Percentiles rank a stretch among this genome's conserved stretches.
Conservation (phyloP, 2,797 vertebrate species). For the Coendou prehensilis region DNA sequence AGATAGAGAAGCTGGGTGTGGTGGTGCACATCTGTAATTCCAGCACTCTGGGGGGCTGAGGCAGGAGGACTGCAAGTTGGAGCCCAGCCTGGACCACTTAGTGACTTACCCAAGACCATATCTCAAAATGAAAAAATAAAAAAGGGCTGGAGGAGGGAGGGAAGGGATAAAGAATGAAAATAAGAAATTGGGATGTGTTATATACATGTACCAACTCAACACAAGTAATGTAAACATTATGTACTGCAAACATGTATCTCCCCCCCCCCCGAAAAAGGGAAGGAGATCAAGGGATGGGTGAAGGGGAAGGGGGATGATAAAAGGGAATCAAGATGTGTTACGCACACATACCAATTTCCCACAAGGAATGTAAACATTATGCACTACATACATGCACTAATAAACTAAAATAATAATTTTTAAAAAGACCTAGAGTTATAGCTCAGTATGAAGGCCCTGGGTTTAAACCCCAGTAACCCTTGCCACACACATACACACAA, state of each 20-base stretch:
- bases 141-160: too few relatives aligned
- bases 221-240: neutral
- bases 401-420: neutral
- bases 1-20: slow-evolving; percentile 27
- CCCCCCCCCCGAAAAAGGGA: neutral
- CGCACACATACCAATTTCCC: neutral
- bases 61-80: neutral
- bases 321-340: neutral
- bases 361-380: neutral
- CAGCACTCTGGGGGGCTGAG: neutral
- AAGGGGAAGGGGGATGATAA: neutral
- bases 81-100: neutral
- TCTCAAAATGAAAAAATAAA: neutral
- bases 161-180: neutral
- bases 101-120: neutral
- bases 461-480: neutral
- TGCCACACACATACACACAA: neutral
- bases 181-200: neutral
- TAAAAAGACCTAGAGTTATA: neutral
- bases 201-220: neutral
- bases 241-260: neutral
- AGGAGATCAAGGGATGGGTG: neutral
- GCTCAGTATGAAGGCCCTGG: neutral
- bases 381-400: neutral
- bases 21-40: neutral